phyloP scores from a whole-genome alignment of 2,113 vertebrate genomes.

The Sturnira hondurensis region DNA sequence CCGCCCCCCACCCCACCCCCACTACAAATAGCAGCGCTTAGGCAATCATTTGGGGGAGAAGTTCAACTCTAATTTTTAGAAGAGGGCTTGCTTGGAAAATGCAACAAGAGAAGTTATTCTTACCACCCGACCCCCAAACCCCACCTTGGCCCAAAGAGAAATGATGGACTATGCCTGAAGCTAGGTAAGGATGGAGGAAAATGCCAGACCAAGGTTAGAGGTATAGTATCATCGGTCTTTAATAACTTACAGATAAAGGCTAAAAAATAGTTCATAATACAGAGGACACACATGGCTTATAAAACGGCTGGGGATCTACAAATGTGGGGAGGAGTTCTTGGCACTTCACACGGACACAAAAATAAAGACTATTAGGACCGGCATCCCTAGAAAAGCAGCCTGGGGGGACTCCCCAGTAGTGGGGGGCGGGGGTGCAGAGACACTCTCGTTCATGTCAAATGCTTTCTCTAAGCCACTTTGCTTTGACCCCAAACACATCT shows the following conservation, averaged over 20 bases:
- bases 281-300: slow-evolving; percentile 6
- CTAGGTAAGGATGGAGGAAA: slow-evolving; percentile 4
- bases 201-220: neutral
- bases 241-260: slow-evolving; percentile 68
- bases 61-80: neutral
- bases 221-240: slow-evolving; percentile 56
- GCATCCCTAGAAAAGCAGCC: neutral
- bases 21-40: neutral
- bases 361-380: slow-evolving; percentile 37
- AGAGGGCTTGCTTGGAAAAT: slow-evolving; percentile 15
- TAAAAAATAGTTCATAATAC: slow-evolving; percentile 53
- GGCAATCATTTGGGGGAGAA: neutral
- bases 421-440: neutral
- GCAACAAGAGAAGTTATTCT: neutral
- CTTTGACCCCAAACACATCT: neutral
- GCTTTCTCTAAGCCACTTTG: neutral
- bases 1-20: too few species aligned
- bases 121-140: neutral
- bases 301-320: slow-evolving; percentile 34
- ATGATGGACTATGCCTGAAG: neutral
- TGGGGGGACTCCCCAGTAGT: neutral
- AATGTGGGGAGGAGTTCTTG: neutral
- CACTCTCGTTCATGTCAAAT: neutral
- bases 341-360: slow-evolving; percentile 46
- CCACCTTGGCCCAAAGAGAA: neutral